These are phyloP conservation scores for Caenorhabditis afra DNA, from an alignment of 2,888 invertebrate genomes.

Conservation along the genomic window DNA sequence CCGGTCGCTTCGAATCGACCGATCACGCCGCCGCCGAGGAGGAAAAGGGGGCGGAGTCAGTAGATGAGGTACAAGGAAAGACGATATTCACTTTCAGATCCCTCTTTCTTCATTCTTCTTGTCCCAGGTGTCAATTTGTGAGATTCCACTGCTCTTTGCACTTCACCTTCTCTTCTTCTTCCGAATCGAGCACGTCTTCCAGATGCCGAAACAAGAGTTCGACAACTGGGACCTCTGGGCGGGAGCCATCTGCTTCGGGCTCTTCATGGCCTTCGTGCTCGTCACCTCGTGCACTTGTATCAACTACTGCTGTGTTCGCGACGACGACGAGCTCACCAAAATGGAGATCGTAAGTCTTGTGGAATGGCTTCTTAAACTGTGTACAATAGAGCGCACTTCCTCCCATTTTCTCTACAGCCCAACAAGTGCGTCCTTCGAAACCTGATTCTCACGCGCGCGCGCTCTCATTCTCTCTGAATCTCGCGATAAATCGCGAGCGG, in stretches of 20 bases:
- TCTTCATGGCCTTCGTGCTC: slow-evolving; percentile 27
- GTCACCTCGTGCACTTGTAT: slow-evolving; percentile 30
- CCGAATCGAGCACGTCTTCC: neutral
- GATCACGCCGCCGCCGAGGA: slow-evolving; percentile 28
- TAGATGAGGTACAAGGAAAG: neutral
- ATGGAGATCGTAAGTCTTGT: slow-evolving; percentile 42
- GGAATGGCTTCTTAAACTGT: too few relatives aligned
- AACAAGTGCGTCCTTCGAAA: too few relatives aligned
- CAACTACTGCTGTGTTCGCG: slow-evolving; percentile 27
- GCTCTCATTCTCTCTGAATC: neutral
- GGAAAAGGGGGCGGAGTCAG: neutral
- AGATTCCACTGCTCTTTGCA: neutral
- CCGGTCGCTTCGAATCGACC: slow-evolving; percentile 34
- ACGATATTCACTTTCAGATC: neutral
- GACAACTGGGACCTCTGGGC: slow-evolving; percentile 48
- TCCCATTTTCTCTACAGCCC: too few relatives aligned
- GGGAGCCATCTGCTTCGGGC: slow-evolving; percentile 23
- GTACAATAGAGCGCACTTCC: too few relatives aligned
- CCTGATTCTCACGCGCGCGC: neutral
- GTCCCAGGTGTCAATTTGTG: too few relatives aligned
- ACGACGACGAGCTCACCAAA: slow-evolving; percentile 51
- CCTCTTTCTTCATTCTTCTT: neutral
- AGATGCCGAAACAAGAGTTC: slow-evolving; percentile 54
- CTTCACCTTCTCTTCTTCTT: neutral
- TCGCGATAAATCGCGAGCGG: neutral